Percentiles rank a stretch among this genome's conserved stretches.
These are phyloP conservation scores for Loripinus fragilis DNA, from an alignment of 2,888 invertebrate genomes.

Conservation along the genomic window DNA sequence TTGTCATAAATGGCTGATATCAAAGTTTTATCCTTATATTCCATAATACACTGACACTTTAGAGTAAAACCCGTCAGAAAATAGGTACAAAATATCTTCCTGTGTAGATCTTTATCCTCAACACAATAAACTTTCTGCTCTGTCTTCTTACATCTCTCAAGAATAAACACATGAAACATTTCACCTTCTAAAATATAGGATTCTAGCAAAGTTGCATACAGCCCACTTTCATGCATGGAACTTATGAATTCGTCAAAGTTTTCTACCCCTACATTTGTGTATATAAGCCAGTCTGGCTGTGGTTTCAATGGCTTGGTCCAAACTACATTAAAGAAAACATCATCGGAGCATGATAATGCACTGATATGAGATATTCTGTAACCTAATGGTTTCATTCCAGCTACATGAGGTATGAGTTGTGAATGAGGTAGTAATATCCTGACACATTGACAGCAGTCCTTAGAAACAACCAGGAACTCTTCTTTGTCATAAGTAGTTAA, in stretches of 20 bases:
- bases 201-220: slow-evolving; percentile 36
- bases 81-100: not conserved
- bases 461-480: slow-evolving; percentile 46
- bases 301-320: slow-evolving; percentile 55
- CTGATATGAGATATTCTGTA: slow-evolving; percentile 58
- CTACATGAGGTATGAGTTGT: slow-evolving; percentile 32
- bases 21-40: slow-evolving; percentile 18
- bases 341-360: slow-evolving; percentile 39
- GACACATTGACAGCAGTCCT: slow-evolving; percentile 61
- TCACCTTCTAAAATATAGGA: slow-evolving; percentile 29
- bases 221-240: slow-evolving; percentile 22
- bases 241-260: slow-evolving; percentile 30
- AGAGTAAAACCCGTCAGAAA: slow-evolving; percentile 19
- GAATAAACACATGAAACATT: slow-evolving; percentile 51
- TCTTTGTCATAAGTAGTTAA: not conserved
- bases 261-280: slow-evolving; percentile 41
- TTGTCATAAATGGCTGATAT: slow-evolving; percentile 40
- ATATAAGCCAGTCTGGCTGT: slow-evolving; percentile 28
- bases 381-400: slow-evolving; percentile 44
- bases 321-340: slow-evolving; percentile 69
- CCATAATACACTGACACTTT: slow-evolving; percentile 28
- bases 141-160: not conserved
- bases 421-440: slow-evolving; percentile 52
- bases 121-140: slow-evolving; percentile 38
- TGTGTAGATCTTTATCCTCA: slow-evolving; percentile 15